These are phyloP conservation scores for Lanistes nyassanus DNA, from an alignment of 1,140 invertebrate species.

Conservation along the genomic window DNA sequence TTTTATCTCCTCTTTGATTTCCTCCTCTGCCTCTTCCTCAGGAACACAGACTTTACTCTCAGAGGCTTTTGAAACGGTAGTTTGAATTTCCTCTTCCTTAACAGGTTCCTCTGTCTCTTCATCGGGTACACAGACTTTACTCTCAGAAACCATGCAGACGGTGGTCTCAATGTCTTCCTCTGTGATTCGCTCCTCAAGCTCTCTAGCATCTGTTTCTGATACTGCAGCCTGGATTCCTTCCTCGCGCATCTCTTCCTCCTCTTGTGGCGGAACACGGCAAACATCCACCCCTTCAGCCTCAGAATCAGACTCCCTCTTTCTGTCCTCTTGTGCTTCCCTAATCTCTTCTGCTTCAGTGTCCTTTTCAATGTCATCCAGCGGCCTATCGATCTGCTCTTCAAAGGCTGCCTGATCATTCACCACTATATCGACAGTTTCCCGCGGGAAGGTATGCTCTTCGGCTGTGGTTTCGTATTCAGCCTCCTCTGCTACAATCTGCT, in stretches of 20 bases:
- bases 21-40: slow-evolving; percentile 54
- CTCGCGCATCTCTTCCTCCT: neutral
- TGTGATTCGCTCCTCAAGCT: too few species aligned
- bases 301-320: neutral
- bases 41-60: slow-evolving; percentile 18
- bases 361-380: neutral
- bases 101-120: slow-evolving; percentile 23
- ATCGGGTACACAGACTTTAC: slow-evolving; percentile 22
- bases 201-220: neutral
- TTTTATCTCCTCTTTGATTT: slow-evolving; percentile 52
- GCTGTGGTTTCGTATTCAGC: neutral
- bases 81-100: neutral
- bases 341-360: neutral
- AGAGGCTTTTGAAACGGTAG: neutral
- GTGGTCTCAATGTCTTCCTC: neutral
- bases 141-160: neutral
- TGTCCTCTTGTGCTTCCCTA: neutral
- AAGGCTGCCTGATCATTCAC: neutral
- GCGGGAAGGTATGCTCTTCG: neutral
- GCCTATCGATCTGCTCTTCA: neutral
- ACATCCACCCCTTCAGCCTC: neutral
- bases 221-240: neutral
- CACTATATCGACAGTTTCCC: neutral
- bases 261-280: neutral
- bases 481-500: neutral